phyloP scores from a whole-genome alignment of 2,113 vertebrate species.

The Anolis sagrei region DNA sequence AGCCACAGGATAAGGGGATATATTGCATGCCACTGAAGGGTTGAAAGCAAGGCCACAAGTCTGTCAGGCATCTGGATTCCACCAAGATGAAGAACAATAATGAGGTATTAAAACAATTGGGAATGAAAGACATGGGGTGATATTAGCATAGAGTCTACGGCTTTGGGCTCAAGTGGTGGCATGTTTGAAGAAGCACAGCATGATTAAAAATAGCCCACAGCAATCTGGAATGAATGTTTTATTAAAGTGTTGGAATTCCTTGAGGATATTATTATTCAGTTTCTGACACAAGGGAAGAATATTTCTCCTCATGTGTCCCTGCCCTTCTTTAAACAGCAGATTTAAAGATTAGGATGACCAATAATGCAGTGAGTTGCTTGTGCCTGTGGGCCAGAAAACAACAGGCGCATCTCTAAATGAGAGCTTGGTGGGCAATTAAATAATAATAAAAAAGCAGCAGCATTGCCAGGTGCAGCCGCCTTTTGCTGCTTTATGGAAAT shows the following conservation, averaged over 20 bases:
- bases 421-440: slow-evolving; percentile 33
- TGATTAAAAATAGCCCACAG: slow-evolving; percentile 56
- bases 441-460: neutral
- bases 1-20: neutral
- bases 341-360: slow-evolving; percentile 1
- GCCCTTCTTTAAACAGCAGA: slow-evolving; percentile 12
- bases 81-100: slow-evolving; percentile 20
- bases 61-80: neutral
- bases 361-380: slow-evolving; percentile 1
- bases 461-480: slow-evolving; percentile 30
- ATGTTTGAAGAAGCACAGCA: slow-evolving; percentile 37
- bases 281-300: slow-evolving; percentile 31
- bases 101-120: slow-evolving; percentile 23
- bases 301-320: slow-evolving; percentile 37
- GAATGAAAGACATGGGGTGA: slow-evolving; percentile 33
- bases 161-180: slow-evolving; percentile 24
- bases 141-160: slow-evolving; percentile 27
- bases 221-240: slow-evolving; percentile 34
- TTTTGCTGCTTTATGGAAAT: slow-evolving; percentile 57
- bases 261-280: slow-evolving; percentile 39
- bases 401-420: neutral
- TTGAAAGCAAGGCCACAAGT: slow-evolving; percentile 12
- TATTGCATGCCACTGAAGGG: slow-evolving; percentile 2
- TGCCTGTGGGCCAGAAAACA: slow-evolving; percentile 38
- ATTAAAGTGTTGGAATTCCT: slow-evolving; percentile 60